Evolutionary conservation across 2,113 vertebrate genomes (phyloP).

Genomic region (Electrona antarctica): DNA sequence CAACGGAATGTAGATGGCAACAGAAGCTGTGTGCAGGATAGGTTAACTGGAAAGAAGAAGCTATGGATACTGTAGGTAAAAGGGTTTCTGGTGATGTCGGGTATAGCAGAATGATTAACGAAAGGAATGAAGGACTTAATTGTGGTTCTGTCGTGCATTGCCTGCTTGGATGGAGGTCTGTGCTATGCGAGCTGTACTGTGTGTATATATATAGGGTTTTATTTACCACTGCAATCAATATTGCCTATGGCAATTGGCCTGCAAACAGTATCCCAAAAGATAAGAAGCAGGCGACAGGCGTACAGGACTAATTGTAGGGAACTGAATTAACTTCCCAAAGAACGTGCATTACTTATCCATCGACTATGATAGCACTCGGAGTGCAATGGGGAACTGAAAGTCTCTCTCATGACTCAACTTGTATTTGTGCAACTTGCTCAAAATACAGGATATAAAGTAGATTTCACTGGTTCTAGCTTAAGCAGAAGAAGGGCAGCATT

Average conservation of each 20-base stretch:
- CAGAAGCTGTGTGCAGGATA: slow-evolving; percentile 3
- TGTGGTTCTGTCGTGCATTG: slow-evolving; percentile 2
- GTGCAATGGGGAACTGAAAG: slow-evolving; percentile 7
- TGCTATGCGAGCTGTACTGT: slow-evolving; percentile 18
- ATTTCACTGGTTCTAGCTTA: slow-evolving; percentile 42
- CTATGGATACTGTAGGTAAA: slow-evolving; percentile 24
- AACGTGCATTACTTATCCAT: slow-evolving; percentile 12
- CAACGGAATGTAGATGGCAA: slow-evolving; percentile 16
- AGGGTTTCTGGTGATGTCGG: slow-evolving; percentile 25
- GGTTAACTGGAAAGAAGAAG: slow-evolving; percentile 35
- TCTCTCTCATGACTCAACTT: slow-evolving; percentile 5
- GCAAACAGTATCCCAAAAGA: slow-evolving; percentile 1
- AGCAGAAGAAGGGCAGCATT: slow-evolving; percentile 51
- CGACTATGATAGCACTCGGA: neutral
- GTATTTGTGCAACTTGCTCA: slow-evolving; percentile 21
- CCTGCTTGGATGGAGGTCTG: slow-evolving; percentile 17
- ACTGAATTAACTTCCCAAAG: slow-evolving; percentile 12
- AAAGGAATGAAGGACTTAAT: slow-evolving; percentile 19
- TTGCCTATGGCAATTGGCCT: slow-evolving; percentile 1
- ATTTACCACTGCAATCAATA: neutral
- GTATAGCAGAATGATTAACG: neutral
- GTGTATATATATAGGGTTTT: neutral
- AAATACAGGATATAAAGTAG: slow-evolving; percentile 8
- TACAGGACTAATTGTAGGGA: slow-evolving; percentile 23
- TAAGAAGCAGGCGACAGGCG: neutral